Percentiles rank a stretch among this genome's conserved stretches.
Evolutionary conservation across 2,888 invertebrate genomes (phyloP).

Genomic region (Laothoe populi): DNA sequence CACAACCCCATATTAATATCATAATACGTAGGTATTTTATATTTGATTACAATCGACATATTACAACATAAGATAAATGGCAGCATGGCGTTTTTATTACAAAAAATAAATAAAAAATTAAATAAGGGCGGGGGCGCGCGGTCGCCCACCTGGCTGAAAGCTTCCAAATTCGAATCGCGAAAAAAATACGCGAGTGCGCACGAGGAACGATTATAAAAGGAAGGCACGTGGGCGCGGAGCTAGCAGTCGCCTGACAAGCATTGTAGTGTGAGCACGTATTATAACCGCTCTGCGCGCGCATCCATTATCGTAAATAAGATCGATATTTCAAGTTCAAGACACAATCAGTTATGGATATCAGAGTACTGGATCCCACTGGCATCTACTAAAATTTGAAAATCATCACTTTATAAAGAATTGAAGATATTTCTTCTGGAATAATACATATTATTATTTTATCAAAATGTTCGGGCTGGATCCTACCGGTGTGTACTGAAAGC

Average conservation of each 20-base stretch:
- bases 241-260: slow-evolving; percentile 70
- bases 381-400: slow-evolving; percentile 63
- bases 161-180: slow-evolving; percentile 82
- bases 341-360: slow-evolving; percentile 71
- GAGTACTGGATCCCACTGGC: slow-evolving; percentile 80
- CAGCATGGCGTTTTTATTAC: slow-evolving; percentile 61
- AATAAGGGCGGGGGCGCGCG: slow-evolving; percentile 74
- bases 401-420: slow-evolving; percentile 37
- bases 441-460: slow-evolving; percentile 24
- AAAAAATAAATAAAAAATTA: slow-evolving; percentile 54
- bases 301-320: slow-evolving; percentile 76
- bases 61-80: slow-evolving; percentile 53
- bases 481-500: slow-evolving; percentile 71
- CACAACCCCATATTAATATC: neutral
- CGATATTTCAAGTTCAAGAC: slow-evolving; percentile 68
- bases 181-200: slow-evolving; percentile 77
- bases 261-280: slow-evolving; percentile 63
- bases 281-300: slow-evolving; percentile 52
- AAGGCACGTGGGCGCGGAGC: slow-evolving; percentile 71
- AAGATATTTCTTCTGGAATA: slow-evolving; percentile 27
- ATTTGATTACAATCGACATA: slow-evolving; percentile 35
- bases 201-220: slow-evolving; percentile 74
- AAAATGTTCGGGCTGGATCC: slow-evolving; percentile 73
- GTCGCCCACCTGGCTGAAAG: slow-evolving; percentile 80
- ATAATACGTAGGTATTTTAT: slow-evolving; percentile 22